Percentiles rank a stretch among this genome's conserved stretches.
Conservation (phyloP, 2,113 vertebrate genomes). For the Myanophis thanlyinensis region DNA sequence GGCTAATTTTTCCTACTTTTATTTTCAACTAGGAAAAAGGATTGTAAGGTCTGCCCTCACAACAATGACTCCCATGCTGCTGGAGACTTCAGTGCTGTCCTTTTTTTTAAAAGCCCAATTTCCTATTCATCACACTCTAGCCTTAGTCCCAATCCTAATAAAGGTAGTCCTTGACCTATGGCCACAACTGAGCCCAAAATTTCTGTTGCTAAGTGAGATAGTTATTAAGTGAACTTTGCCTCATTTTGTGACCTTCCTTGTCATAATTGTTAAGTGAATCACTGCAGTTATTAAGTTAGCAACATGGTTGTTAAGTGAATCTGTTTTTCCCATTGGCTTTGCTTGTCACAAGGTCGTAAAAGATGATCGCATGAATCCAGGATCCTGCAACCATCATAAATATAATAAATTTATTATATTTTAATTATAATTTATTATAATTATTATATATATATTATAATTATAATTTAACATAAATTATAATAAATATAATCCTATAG, state of each 20-base stretch:
- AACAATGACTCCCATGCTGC: background rate
- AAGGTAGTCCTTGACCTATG: background rate
- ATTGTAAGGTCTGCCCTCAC: background rate
- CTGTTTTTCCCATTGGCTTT: background rate
- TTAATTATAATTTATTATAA: too few relatives aligned
- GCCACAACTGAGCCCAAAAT: background rate
- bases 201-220: background rate
- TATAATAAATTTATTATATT: too few relatives aligned
- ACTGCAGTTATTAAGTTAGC: background rate
- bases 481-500: too few relatives aligned
- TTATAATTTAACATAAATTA: too few relatives aligned
- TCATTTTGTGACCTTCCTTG: background rate
- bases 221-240: too few relatives aligned
- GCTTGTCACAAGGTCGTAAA: background rate
- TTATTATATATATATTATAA: too few relatives aligned
- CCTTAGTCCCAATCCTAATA: background rate
- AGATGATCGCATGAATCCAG: background rate
- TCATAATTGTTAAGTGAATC: background rate
- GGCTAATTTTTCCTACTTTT: background rate
- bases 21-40: too few relatives aligned
- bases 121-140: background rate
- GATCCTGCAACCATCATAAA: background rate
- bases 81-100: background rate
- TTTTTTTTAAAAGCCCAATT: background rate
- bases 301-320: background rate